Evolutionary conservation across 2,113 vertebrate species (phyloP), one percentile per base, ranked within the genome.

Genomic region (Ifrita kowaldi): DNA sequence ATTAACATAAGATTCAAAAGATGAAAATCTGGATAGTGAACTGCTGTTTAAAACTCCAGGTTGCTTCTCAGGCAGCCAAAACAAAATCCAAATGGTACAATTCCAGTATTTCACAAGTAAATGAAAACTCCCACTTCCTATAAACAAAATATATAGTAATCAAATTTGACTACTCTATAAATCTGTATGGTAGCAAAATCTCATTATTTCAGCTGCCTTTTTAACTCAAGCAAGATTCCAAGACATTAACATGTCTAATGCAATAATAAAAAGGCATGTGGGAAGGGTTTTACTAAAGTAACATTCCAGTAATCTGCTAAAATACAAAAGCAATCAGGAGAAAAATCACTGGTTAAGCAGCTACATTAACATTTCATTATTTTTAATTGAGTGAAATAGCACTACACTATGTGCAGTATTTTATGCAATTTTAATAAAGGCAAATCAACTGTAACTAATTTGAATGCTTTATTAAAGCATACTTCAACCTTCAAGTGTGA

Each of bases 361-460:
- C 89, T 94, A 94, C 91, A 97, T 94, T 94, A 97, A 88, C 88
- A 84, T 96, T 95, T 92, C 80, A 90, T 97, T 96, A 96, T 95
- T 96, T 97, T 97, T 95, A 97, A 95, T 91, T 95, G 90, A 93
- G 65, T 92, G 81, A 97, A 93, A 96, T 88, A 85, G 62, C 71
- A 75, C 90, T 92, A 92, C 70, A 64, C 57, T 89, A 65, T 88
- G 53, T 90, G 93, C 88, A 42, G 46, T 82, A 93, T 94, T 97
- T 95, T 93, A 80, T 82, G 76, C 88, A 73, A 93, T 94, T 95
- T 92, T 85, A 89, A 82, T 91, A 91, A 96, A 94, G 60, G 39
- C 76, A 84, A 93, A 97, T 92, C 87, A 87, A 90, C 89, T 89
- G 88, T 96, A 92, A 92, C 89, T 56, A 95, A 90, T 96, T 93